Base-by-base conservation (phyloP, 2,888 invertebrate species). In the Hesperia comma region DNA sequence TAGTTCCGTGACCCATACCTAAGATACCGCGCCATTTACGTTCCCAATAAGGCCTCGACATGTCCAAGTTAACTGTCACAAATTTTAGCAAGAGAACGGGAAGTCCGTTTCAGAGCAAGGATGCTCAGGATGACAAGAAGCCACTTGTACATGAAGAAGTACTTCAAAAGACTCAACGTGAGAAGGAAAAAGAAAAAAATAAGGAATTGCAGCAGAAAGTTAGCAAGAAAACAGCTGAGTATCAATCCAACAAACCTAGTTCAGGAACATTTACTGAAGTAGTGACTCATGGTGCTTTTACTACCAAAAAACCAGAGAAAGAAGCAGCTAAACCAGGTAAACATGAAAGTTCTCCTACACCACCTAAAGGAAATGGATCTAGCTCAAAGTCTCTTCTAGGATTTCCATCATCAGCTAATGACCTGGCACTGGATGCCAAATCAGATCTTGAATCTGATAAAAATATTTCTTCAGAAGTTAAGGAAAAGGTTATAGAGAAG, bases 341-440 rank as follows among this genome's bases (percentile, higher is more conserved):
- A 76, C 72, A 72, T 56, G 86, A 87, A 72, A 79, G 69, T 64
- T 67, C 68, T 41, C 68, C 78, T 37, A 7, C 61, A 19, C 72
- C 82, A 15, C 69, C 77, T n/a, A 74, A 80, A 6, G 78, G 78
- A 64, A 74, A 70, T 67, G 82, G 82, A 15, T 74, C 80, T 0
- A 87, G 82, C 69, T 79, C 84, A 0, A 90, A 90, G 76, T 80
- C 87, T 2, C 78, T 90, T 15, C 79, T 92, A 1, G 91, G 91
- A 1, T 92, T 89, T 61, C 92, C 92, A 49, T 92, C 92, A 26
- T 92, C 92, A 70, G 92, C 92, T 0, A 92, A 92, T 58, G 91
- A 92, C 71, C 77, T 92, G 64, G 92, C 92, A 46, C 74, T 92
- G 1, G 90, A 90, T 46, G 92, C 92, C 0, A 92, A 92, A 81